Percentiles rank a stretch among this genome's conserved stretches.
Evolutionary conservation across 2,113 vertebrate species (phyloP).

Genomic region (Bettongia penicillata): DNA sequence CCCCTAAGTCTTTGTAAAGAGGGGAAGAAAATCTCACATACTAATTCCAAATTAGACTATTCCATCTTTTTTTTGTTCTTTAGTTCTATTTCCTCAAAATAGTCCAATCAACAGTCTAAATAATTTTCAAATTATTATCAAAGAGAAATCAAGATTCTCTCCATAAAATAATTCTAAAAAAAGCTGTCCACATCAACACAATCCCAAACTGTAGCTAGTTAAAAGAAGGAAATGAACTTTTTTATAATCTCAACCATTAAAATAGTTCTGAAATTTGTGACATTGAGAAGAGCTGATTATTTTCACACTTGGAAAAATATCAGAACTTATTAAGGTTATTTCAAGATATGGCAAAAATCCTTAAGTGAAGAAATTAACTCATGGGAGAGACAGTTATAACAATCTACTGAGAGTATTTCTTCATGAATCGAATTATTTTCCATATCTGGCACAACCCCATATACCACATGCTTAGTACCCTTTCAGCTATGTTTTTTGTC

Average conservation of each 20-base stretch:
- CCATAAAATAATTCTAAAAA: conserved; percentile 34
- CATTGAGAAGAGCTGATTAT: conserved; percentile 75
- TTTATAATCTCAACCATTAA: conserved; percentile 68
- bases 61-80: conserved; percentile 17
- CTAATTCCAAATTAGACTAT: neutral
- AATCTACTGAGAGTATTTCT: conserved; percentile 73
- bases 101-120: neutral
- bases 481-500: neutral
- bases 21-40: conserved; percentile 29
- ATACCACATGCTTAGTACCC: conserved; percentile 37
- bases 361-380: conserved; percentile 69
- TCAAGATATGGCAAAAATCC: conserved; percentile 72
- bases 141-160: neutral
- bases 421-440: conserved; percentile 75
- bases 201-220: conserved; percentile 49
- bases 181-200: conserved; percentile 2
- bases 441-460: conserved; percentile 50
- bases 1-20: conserved; percentile 32
- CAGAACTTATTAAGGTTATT: conserved; percentile 73
- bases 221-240: conserved; percentile 40
- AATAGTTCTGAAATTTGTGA: conserved; percentile 69
- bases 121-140: conserved; percentile 15
- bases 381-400: conserved; percentile 62
- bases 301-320: conserved; percentile 76
- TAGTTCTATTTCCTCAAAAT: conserved; percentile 5